Evolutionary conservation across 2,888 invertebrate genomes (phyloP).

Genomic region (Mimumesa dahlbomi): DNA sequence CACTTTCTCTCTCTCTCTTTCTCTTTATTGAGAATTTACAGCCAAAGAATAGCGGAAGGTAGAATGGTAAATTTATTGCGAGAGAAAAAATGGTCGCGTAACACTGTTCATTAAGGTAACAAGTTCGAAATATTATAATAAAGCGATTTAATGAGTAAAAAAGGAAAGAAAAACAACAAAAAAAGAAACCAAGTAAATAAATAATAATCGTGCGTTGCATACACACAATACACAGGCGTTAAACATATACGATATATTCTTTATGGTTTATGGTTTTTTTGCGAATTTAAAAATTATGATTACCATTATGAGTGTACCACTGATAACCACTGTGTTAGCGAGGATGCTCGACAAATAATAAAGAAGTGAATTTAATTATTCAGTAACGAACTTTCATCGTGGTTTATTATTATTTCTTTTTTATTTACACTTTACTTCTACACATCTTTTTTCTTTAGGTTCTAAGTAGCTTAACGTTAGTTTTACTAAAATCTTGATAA

Average conservation of each 20-base stretch:
- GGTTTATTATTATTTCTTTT: too few species aligned
- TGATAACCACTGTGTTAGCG: slow-evolving; percentile 73
- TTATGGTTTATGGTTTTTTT: slow-evolving; percentile 66
- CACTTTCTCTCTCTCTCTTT: too few species aligned
- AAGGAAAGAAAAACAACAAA: too few species aligned
- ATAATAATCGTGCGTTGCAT: slow-evolving; percentile 4
- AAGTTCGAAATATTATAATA: neutral
- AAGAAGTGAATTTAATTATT: slow-evolving; percentile 76
- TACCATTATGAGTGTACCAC: slow-evolving; percentile 71
- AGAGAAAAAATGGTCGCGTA: slow-evolving; percentile 28
- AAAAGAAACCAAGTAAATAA: too few species aligned
- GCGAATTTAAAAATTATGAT: slow-evolving; percentile 63
- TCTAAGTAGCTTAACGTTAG: slow-evolving; percentile 55
- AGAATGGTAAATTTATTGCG: slow-evolving; percentile 3
- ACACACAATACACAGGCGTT: slow-evolving; percentile 40
- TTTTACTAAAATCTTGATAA: too few species aligned
- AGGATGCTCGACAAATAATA: slow-evolving; percentile 71
- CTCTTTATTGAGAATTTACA: slow-evolving; percentile 16
- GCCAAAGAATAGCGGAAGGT: slow-evolving; percentile 33
- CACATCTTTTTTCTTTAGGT: slow-evolving; percentile 28
- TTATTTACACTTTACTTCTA: slow-evolving; percentile 37
- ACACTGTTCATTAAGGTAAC: slow-evolving; percentile 55
- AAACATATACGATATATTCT: slow-evolving; percentile 60
- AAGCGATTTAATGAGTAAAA: slow-evolving; percentile 17
- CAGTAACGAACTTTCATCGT: slow-evolving; percentile 43